Evolutionary conservation across 2,888 invertebrate species (phyloP).

Genomic region (Tenthredo amoena): DNA sequence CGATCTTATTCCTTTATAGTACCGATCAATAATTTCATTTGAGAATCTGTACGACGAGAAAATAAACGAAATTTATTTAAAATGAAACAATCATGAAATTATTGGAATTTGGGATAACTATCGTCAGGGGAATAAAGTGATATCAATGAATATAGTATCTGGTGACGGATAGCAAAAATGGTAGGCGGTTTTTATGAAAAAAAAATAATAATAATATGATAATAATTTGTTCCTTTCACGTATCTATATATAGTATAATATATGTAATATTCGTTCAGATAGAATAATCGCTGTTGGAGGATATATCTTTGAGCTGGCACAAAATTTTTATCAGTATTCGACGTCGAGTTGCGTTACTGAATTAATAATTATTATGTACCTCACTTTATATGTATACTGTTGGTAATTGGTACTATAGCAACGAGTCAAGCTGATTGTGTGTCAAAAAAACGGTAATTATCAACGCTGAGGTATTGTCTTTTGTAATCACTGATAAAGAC

Average conservation of each 20-base stretch:
- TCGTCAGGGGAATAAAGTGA: no score
- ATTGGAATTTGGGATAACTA: no score
- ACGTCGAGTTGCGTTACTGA: not conserved
- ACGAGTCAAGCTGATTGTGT: not conserved
- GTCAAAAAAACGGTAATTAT: not conserved
- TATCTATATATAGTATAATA: not conserved
- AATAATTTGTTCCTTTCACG: not conserved
- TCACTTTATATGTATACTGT: not conserved
- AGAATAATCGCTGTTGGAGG: not conserved
- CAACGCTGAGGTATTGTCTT: slow-evolving; percentile 24
- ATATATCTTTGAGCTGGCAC: not conserved
- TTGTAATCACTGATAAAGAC: slow-evolving; percentile 21
- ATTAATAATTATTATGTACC: not conserved
- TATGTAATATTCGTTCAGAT: not conserved
- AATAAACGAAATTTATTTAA: no score
- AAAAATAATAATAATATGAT: not conserved
- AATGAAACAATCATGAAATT: no score
- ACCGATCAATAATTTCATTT: not conserved
- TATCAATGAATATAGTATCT: not conserved
- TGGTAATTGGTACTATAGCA: no score
- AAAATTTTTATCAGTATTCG: not conserved
- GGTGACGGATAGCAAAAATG: not conserved
- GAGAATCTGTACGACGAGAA: no score
- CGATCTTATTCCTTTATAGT: not conserved
- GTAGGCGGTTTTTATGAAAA: not conserved